phyloP scores from a whole-genome alignment of 2,888 invertebrate genomes.

The Parascotia fuliginaria region DNA sequence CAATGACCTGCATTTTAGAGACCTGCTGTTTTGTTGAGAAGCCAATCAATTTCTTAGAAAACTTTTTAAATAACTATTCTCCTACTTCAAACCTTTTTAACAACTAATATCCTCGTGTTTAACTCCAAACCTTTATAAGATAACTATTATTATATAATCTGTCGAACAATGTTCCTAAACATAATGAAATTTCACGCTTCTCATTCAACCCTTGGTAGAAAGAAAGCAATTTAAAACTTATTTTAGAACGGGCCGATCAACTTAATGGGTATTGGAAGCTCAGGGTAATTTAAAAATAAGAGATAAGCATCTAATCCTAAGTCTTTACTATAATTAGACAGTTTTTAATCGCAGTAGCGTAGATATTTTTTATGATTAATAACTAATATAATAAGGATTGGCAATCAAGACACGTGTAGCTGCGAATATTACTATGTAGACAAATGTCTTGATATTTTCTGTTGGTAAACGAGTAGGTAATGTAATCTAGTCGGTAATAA shows the following conservation, averaged over 20 bases:
- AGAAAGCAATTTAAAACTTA: slow-evolving; percentile 52
- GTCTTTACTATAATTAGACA: slow-evolving; percentile 32
- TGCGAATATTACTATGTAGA: no score
- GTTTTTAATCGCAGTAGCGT: slow-evolving; percentile 27
- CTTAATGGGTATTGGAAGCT: slow-evolving; percentile 47
- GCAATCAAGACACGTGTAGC: no score
- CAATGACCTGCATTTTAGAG: no score
- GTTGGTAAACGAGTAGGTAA: no score
- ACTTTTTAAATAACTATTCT: neutral
- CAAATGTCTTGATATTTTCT: no score
- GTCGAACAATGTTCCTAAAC: slow-evolving; percentile 11
- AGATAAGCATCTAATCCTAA: slow-evolving; percentile 49
- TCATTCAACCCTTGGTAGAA: slow-evolving; percentile 57
- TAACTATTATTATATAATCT: no score
- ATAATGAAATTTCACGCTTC: slow-evolving; percentile 59
- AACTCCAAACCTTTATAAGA: neutral
- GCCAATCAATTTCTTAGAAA: neutral
- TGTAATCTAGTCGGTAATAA: no score
- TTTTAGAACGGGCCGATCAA: slow-evolving; percentile 42
- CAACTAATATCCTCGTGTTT: no score
- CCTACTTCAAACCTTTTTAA: no score
- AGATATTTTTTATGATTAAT: no score
- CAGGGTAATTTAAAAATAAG: slow-evolving; percentile 38
- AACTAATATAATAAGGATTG: no score
- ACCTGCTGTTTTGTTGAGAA: neutral